These are phyloP conservation scores for Bombus pascuorum DNA, from an alignment of 1,140 invertebrate species.

Conservation along the genomic window DNA sequence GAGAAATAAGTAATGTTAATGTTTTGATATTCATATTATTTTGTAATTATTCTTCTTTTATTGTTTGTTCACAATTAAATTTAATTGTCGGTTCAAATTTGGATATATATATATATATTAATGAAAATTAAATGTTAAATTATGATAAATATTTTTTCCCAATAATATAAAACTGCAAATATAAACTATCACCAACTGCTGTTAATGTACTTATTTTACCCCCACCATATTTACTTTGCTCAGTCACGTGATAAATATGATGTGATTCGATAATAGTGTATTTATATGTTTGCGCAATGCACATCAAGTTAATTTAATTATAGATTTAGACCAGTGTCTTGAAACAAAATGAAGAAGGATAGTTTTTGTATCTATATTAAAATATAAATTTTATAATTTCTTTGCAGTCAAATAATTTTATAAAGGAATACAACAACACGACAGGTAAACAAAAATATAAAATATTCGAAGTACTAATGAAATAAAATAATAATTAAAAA, in stretches of 20 bases:
- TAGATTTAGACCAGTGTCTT: slow-evolving; percentile 3
- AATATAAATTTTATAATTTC: background rate
- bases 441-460: background rate
- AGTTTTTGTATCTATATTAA: background rate
- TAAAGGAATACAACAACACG: background rate
- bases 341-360: background rate
- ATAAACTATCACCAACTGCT: background rate
- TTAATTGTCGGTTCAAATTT: background rate
- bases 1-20: background rate
- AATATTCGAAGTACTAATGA: background rate
- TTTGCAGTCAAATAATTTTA: background rate
- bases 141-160: background rate
- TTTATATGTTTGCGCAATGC: background rate
- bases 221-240: background rate
- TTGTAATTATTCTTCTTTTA: slow-evolving; percentile 7
- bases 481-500: background rate
- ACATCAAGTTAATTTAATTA: background rate
- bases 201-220: background rate
- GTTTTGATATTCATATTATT: slow-evolving; percentile 18
- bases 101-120: slow-evolving; percentile 13
- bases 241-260: slow-evolving; percentile 27
- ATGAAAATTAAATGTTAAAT: slow-evolving; percentile 49
- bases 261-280: slow-evolving; percentile 1
- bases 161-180: background rate
- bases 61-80: background rate